A percentile compares a stretch with the other conserved stretches of the same genome.
These are phyloP conservation scores for Tinamus major DNA, from an alignment of 2,797 vertebrate species.

Conservation along the genomic window DNA sequence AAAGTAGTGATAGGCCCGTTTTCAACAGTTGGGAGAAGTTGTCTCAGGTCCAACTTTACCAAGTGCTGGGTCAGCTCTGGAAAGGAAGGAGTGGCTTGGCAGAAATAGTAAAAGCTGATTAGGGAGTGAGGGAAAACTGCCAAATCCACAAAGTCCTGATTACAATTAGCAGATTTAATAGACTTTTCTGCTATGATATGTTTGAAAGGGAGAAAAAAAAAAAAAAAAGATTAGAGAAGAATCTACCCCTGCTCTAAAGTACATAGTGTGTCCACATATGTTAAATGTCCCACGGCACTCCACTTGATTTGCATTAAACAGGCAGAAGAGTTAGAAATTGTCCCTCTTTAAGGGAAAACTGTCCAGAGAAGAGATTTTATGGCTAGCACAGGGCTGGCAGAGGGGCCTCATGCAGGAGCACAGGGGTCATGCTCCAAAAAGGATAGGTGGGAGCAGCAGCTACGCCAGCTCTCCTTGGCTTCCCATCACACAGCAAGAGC, in stretches of 20 bases:
- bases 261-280: not conserved
- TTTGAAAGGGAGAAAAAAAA: not conserved
- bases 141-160: slow-evolving; percentile 25
- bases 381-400: not conserved
- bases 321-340: fast-evolving
- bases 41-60: not conserved
- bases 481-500: not conserved
- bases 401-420: not conserved
- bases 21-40: not conserved
- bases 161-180: slow-evolving; percentile 42
- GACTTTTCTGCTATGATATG: not conserved
- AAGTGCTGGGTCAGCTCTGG: slow-evolving; percentile 1
- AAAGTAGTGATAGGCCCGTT: not conserved
- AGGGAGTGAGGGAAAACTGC: slow-evolving; percentile 10
- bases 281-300: not conserved
- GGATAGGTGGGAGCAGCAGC: not conserved
- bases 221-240: not conserved
- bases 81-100: slow-evolving; percentile 48
- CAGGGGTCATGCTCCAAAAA: not conserved
- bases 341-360: not conserved
- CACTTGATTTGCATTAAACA: not conserved
- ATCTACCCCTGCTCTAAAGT: not conserved
- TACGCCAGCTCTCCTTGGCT: not conserved
- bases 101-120: not conserved
- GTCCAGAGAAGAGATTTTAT: not conserved